Base-by-base conservation (phyloP, 2,888 invertebrate species). In the Drosophila incognita region DNA sequence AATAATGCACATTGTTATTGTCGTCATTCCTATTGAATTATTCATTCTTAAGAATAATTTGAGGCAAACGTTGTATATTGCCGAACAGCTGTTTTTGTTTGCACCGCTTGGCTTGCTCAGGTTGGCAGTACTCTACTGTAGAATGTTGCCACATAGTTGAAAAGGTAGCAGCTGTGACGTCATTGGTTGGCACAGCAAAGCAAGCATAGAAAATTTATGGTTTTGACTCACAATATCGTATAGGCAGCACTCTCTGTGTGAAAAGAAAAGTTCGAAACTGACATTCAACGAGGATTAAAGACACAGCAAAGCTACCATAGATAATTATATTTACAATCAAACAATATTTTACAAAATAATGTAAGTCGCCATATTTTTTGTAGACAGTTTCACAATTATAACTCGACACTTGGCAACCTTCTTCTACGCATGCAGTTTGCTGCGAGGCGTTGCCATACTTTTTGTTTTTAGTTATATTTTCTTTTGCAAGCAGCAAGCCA, bases 1-100 rank as follows among this genome's bases (percentile, higher is more conserved):
- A 60, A 31, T 48, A 18, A 46, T 63, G 66, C 63, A 60, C 65
- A 78, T 78, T 70, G 24, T 68, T 68, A 71, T 81, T 81, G 71
- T 81, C 72, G 82, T 59, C 70, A 27, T 65, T 62, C 3, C 51
- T 36, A 38, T 48, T 62, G 35, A 38, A 56, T 67, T 63, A 29
- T 73, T 70, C 52, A 77, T 74, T 52, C 27, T 48, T 24, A 52
- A 46, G 33, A 51, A 51, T 48, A 42, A 51, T 42, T 64, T 64
- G 24, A 33, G 27, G 46, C 35, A n/a, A 11, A 40, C 49, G 18
- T 49, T 46, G 46, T 8, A 46, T 13, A 35, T 49, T 56, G 48
- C 42, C 51, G 42, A 63, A 63, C 77, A 77, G 58, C 77, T 77
- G 81, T 42, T 70, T 58, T 63, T 60, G 31, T n/a, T 15, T 15